phyloP scores from a whole-genome alignment of 2,797 vertebrate species.

The Anableps anableps region DNA sequence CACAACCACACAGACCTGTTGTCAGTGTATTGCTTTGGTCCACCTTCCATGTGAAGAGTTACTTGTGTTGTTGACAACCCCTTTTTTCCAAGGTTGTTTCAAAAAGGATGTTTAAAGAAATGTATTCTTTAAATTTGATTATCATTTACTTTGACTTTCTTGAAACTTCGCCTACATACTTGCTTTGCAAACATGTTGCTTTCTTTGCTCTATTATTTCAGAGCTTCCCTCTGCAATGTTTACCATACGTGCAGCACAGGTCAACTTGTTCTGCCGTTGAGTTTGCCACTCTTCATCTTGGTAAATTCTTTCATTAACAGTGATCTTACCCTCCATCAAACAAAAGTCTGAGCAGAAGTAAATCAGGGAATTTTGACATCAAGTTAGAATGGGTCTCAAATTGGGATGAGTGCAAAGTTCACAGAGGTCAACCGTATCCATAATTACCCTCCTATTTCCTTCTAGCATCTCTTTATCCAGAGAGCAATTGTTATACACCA shows the following conservation, averaged over 20 bases:
- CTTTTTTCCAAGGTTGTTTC: constrained; percentile 5
- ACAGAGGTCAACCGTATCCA: constrained; percentile 64
- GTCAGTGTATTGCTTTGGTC: constrained; percentile 46
- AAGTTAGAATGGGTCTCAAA: constrained; percentile 66
- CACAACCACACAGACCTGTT: constrained; percentile 62
- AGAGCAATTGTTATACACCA: constrained; percentile 75
- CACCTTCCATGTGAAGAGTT: constrained; percentile 33
- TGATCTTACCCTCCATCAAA: constrained; percentile 50
- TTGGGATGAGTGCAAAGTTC: constrained; percentile 62
- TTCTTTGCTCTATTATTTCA: constrained; percentile 54
- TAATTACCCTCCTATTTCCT: constrained; percentile 72
- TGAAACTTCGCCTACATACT: constrained; percentile 20
- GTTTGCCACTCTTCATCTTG: constrained; percentile 30
- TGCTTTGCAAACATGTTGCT: constrained; percentile 34
- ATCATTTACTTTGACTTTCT: constrained; percentile 24
- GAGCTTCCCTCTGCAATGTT: constrained; percentile 29
- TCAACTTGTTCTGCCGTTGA: constrained; percentile 34
- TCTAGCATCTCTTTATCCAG: constrained; percentile 72
- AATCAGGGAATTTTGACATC: constrained; percentile 52
- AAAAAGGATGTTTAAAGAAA: constrained; percentile 23
- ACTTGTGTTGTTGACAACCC: constrained; percentile 32
- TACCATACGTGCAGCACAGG: constrained; percentile 25
- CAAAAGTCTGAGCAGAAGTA: constrained; percentile 31
- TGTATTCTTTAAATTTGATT: constrained; percentile 12
- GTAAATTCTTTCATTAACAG: constrained; percentile 46